Evolutionary conservation across 2,888 invertebrate genomes (phyloP).

Genomic region (Caenorhabditis virilis): DNA sequence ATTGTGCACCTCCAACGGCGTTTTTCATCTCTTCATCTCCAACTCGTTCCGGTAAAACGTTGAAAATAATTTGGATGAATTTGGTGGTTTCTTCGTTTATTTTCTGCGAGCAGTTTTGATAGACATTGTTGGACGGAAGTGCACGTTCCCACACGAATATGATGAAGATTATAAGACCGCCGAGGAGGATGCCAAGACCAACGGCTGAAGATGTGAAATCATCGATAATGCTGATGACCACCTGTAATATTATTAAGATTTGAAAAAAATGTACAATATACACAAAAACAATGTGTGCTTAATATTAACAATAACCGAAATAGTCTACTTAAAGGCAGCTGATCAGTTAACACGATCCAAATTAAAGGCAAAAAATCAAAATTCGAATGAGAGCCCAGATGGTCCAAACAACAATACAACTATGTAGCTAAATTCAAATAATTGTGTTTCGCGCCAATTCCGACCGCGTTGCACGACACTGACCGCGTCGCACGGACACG

Average conservation of each 20-base stretch:
- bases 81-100: conserved; percentile 35
- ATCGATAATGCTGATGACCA: conserved; percentile 55
- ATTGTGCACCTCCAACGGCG: conserved; percentile 26
- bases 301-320: no score
- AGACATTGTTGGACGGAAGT: conserved; percentile 13
- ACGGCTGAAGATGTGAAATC: conserved; percentile 50
- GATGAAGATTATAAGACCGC: conserved; percentile 51
- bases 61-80: conserved; percentile 52
- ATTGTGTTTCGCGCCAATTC: no score
- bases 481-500: no score
- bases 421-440: no score
- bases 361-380: no score
- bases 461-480: no score
- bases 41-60: conserved; percentile 50
- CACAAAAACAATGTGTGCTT: no score
- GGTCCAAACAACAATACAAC: no score
- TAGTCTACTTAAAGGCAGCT: no score
- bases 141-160: conserved; percentile 53
- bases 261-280: no score
- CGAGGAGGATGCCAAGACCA: conserved; percentile 46
- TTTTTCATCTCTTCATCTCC: conserved; percentile 36
- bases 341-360: no score
- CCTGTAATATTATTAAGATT: conserved; percentile 1
- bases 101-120: conserved; percentile 1
- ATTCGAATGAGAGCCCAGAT: no score